A percentile compares a stretch with the other conserved stretches of the same genome.
Conservation (phyloP, 1,140 invertebrate species). For the Drosophila baimaii region DNA sequence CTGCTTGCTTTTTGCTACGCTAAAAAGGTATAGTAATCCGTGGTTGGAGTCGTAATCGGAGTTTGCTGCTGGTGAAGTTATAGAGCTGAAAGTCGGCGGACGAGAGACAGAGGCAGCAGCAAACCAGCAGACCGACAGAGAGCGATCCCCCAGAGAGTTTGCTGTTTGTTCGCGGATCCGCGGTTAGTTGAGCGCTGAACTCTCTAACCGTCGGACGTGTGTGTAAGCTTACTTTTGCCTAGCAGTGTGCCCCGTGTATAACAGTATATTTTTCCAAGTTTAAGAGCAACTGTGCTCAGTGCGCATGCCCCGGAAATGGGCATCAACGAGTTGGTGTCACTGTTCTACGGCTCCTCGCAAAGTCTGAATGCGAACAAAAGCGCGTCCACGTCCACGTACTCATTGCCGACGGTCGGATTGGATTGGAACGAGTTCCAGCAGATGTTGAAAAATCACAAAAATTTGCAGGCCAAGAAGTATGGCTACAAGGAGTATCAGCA, state of each 20-base stretch:
- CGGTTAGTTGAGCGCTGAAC: slow-evolving; percentile 65
- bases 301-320: slow-evolving; percentile 74
- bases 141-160: slow-evolving; percentile 34
- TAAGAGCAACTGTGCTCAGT: slow-evolving; percentile 21
- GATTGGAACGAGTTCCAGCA: slow-evolving; percentile 74
- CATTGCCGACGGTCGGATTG: slow-evolving; percentile 63
- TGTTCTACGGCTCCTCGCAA: slow-evolving; percentile 82
- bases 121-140: neutral
- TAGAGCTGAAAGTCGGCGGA: slow-evolving; percentile 8
- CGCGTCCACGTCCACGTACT: slow-evolving; percentile 68
- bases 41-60: slow-evolving; percentile 23
- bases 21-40: slow-evolving; percentile 17
- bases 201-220: slow-evolving; percentile 68
- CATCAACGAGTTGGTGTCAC: slow-evolving; percentile 80
- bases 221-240: slow-evolving; percentile 9
- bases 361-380: slow-evolving; percentile 66
- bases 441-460: slow-evolving; percentile 84
- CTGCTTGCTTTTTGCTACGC: neutral
- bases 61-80: slow-evolving; percentile 2
- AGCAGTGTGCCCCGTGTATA: slow-evolving; percentile 36
- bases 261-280: slow-evolving; percentile 14
- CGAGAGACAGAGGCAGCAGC: neutral
- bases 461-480: slow-evolving; percentile 74
- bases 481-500: slow-evolving; percentile 74
- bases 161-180: slow-evolving; percentile 31